Percentiles rank a stretch among this genome's conserved stretches.
Evolutionary conservation across 2,113 vertebrate species (phyloP).

Genomic region (Litocranius walleri): DNA sequence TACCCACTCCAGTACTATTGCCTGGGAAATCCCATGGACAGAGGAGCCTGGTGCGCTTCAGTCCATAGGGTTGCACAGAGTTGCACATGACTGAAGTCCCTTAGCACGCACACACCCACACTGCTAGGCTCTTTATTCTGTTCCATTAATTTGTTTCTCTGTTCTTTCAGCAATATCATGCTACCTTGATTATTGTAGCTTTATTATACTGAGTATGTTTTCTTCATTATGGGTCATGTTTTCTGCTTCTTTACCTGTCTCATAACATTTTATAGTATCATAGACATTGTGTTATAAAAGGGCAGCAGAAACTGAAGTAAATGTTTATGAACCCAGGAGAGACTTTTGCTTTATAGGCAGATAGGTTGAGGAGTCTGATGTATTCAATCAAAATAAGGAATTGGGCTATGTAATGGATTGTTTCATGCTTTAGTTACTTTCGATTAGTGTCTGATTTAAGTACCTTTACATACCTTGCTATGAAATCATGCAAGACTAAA

Average conservation of each 20-base stretch:
- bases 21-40: background rate
- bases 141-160: background rate
- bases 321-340: background rate
- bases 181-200: background rate
- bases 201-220: background rate
- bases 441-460: background rate
- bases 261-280: background rate
- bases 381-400: background rate
- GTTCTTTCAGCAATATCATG: background rate
- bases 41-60: background rate
- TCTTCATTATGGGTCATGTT: background rate
- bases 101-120: accelerated
- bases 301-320: background rate
- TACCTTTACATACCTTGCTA: background rate
- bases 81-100: background rate
- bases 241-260: background rate
- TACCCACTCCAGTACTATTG: background rate
- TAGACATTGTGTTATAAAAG: background rate
- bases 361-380: background rate
- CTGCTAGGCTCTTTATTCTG: background rate
- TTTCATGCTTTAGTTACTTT: background rate
- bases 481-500: background rate
- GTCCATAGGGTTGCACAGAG: background rate
- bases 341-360: background rate
- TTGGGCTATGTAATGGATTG: background rate